phyloP scores from a whole-genome alignment of 2,888 invertebrate species.

The Hoplodrina ambigua region DNA sequence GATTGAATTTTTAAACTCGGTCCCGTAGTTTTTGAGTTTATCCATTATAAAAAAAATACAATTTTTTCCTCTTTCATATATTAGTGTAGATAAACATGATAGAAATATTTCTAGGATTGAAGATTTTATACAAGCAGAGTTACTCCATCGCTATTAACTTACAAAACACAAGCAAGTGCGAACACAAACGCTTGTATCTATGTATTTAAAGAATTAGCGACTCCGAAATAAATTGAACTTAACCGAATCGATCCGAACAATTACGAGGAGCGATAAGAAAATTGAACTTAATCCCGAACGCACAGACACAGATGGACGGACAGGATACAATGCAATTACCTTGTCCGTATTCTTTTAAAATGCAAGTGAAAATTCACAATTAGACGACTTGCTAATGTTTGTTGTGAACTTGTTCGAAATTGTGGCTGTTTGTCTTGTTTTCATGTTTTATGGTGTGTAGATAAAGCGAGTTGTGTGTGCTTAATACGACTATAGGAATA shows the following conservation, averaged over 20 bases:
- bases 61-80: no score
- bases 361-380: constrained; percentile 75
- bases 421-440: constrained; percentile 1
- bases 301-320: constrained; percentile 73
- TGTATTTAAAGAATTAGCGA: constrained; percentile 65
- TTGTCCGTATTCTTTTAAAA: constrained; percentile 76
- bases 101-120: no score
- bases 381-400: constrained; percentile 59
- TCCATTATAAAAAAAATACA: no score
- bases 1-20: no score
- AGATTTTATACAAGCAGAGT: no score
- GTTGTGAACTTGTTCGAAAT: constrained; percentile 33
- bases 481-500: no score
- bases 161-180: constrained; percentile 21
- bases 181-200: constrained; percentile 14
- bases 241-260: constrained; percentile 60
- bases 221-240: constrained; percentile 61
- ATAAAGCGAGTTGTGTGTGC: neutral
- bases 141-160: neutral
- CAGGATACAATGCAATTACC: constrained; percentile 85
- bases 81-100: no score
- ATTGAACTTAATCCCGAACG: constrained; percentile 61
- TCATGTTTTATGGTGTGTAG: neutral
- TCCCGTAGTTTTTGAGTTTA: no score
- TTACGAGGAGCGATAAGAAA: constrained; percentile 63